These are phyloP conservation scores for Branchinecta lynchi DNA, from an alignment of 1,140 invertebrate genomes.

Conservation along the genomic window DNA sequence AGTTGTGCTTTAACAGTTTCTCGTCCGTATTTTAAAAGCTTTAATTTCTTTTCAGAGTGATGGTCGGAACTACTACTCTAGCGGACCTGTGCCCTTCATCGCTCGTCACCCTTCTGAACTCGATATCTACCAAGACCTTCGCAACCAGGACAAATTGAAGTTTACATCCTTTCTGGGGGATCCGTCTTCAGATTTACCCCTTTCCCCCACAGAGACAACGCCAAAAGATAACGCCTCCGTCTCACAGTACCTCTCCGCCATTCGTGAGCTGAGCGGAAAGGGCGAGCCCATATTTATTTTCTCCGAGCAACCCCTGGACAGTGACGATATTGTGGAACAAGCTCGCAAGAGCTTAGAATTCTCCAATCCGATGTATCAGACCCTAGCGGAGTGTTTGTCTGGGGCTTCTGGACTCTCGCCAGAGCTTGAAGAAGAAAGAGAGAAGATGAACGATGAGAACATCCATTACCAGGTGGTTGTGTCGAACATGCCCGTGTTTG, in stretches of 20 bases:
- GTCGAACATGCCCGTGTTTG: not conserved
- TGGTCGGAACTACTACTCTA: not conserved
- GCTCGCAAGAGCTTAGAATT: not conserved
- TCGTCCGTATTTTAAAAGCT: not conserved
- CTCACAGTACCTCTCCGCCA: not conserved
- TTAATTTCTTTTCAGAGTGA: constrained; percentile 1
- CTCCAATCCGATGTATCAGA: not conserved
- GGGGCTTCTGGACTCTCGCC: not conserved
- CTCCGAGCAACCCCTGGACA: not conserved
- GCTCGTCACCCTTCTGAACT: not conserved
- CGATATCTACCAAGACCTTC: not conserved
- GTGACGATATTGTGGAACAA: not conserved
- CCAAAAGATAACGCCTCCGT: not conserved
- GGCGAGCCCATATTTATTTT: not conserved
- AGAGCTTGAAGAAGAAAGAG: not conserved
- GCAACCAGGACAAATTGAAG: not conserved
- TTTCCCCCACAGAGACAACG: not conserved
- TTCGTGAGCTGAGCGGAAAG: not conserved
- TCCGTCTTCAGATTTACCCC: not conserved
- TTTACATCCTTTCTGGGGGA: not conserved
- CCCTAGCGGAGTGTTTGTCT: not conserved
- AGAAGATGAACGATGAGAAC: not conserved
- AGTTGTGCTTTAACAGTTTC: no score
- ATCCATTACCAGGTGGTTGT: not conserved
- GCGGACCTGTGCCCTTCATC: not conserved